Conservation (phyloP, 2,113 vertebrate genomes). For the Scortum barcoo region DNA sequence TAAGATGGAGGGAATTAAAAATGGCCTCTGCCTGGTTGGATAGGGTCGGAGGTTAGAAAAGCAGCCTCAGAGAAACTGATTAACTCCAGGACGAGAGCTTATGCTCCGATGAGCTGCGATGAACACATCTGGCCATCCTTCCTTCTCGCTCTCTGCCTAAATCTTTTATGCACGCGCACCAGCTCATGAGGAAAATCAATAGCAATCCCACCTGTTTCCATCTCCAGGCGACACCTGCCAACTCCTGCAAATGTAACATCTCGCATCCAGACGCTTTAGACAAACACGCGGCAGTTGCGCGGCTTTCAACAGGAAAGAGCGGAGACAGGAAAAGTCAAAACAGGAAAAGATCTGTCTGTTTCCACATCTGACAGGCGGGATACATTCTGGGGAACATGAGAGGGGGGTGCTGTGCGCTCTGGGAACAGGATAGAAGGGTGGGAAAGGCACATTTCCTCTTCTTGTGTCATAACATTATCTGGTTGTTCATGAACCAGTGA, state of each 20-base stretch:
- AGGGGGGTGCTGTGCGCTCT: neutral
- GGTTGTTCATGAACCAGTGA: conserved; percentile 1
- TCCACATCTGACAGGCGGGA: conserved; percentile 41
- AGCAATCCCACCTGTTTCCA: conserved; percentile 43
- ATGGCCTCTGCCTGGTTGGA: neutral
- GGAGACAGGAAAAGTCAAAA: conserved; percentile 54
- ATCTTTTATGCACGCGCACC: conserved; percentile 29
- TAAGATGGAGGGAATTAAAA: conserved; percentile 13
- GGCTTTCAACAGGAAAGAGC: conserved; percentile 35
- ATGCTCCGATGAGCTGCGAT: conserved; percentile 63
- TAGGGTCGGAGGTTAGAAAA: conserved; percentile 4
- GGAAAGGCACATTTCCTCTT: conserved; percentile 33
- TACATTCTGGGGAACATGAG: neutral
- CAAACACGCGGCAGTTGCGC: conserved; percentile 41
- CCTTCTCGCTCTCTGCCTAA: conserved; percentile 14
- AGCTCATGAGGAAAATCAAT: conserved; percentile 57
- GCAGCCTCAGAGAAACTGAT: conserved; percentile 47
- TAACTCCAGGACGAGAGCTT: conserved; percentile 56
- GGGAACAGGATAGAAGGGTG: conserved; percentile 16
- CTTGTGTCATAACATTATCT: conserved; percentile 34
- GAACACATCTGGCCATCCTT: conserved; percentile 65
- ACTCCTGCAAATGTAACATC: conserved; percentile 14
- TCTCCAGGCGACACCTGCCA: conserved; percentile 51
- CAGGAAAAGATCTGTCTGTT: conserved; percentile 56
- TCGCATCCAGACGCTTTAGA: conserved; percentile 17